Evolutionary conservation across 2,888 invertebrate species (phyloP).

Genomic region (Diaperis boleti): DNA sequence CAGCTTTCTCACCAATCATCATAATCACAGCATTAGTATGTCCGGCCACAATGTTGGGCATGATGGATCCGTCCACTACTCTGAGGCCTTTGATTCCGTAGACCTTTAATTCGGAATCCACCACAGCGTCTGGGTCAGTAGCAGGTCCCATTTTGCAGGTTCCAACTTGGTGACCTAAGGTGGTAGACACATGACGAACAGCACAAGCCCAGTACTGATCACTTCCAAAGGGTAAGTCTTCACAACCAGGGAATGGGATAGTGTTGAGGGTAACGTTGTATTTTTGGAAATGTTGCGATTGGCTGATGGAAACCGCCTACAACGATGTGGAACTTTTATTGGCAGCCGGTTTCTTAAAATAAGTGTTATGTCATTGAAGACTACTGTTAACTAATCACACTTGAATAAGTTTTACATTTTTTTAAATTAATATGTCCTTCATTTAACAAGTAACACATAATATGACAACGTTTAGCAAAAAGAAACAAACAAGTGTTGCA

Average conservation of each 20-base stretch:
- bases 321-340: no score
- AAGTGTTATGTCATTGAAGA: no score
- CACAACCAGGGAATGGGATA: constrained; percentile 78
- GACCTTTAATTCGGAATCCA: constrained; percentile 67
- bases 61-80: constrained; percentile 72
- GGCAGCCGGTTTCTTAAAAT: no score
- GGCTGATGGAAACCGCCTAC: constrained; percentile 71
- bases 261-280: constrained; percentile 69
- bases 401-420: no score
- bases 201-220: constrained; percentile 83
- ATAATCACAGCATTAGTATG: constrained; percentile 71
- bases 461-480: not conserved
- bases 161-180: constrained; percentile 76
- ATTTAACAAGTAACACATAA: not conserved
- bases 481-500: constrained; percentile 7
- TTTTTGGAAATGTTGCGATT: constrained; percentile 68
- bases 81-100: constrained; percentile 69
- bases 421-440: not conserved
- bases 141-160: constrained; percentile 69
- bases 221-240: constrained; percentile 71
- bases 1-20: constrained; percentile 73
- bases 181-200: constrained; percentile 77
- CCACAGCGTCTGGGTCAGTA: constrained; percentile 65
- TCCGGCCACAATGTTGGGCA: constrained; percentile 70
- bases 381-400: no score